Conservation (phyloP, 2,797 vertebrate species). For the Sebastes hopkinsi region DNA sequence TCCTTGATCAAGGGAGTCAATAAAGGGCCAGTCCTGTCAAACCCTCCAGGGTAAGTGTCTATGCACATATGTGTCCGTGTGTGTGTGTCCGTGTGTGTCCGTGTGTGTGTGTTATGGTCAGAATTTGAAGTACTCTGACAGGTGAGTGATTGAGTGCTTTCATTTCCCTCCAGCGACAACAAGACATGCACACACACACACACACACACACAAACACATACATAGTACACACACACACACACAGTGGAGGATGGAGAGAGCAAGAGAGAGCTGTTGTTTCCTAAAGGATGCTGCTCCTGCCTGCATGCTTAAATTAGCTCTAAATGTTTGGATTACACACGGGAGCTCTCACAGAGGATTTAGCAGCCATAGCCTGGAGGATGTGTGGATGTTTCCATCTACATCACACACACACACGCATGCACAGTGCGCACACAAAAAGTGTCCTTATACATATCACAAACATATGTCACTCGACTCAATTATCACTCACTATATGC, state of each 20-base stretch:
- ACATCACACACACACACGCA: conserved; percentile 24
- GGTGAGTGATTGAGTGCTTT: conserved; percentile 85
- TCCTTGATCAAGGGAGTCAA: conserved; percentile 84
- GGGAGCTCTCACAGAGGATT: conserved; percentile 83
- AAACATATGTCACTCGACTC: conserved; percentile 48
- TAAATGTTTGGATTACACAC: conserved; percentile 86
- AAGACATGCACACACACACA: conserved; percentile 62
- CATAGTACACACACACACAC: conserved; percentile 8
- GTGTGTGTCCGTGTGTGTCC: conserved; percentile 3
- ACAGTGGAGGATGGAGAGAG: conserved; percentile 28
- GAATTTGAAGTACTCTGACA: conserved; percentile 81
- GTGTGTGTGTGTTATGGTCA: conserved; percentile 54
- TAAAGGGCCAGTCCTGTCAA: conserved; percentile 80
- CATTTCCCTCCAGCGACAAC: conserved; percentile 80
- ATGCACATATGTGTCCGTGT: conserved; percentile 35
- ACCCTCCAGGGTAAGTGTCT: conserved; percentile 73
- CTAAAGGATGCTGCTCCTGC: conserved; percentile 83
- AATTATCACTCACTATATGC: conserved; percentile 30
- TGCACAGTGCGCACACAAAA: neutral
- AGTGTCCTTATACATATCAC: conserved; percentile 29
- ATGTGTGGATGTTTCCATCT: conserved; percentile 78
- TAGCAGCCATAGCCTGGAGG: conserved; percentile 77
- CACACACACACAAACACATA: conserved; percentile 17
- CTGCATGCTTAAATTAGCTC: conserved; percentile 85
- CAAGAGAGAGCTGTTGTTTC: conserved; percentile 75